A percentile compares a stretch with the other conserved stretches of the same genome.
Evolutionary conservation across 2,797 vertebrate genomes (phyloP).

Genomic region (Remorina albescens): DNA sequence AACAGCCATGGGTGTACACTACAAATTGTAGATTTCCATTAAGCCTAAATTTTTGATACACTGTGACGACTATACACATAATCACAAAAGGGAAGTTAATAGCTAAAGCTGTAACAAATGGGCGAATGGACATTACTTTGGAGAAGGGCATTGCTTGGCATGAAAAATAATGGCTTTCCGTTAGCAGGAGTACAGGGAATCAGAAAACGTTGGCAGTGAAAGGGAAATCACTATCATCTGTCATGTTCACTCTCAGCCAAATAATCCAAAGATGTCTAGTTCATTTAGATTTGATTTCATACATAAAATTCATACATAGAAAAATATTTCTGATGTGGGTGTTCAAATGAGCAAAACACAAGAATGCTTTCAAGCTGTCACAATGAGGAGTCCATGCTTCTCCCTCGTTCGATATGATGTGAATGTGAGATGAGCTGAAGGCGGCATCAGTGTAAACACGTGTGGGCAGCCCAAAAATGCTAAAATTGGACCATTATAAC

Average conservation of each 20-base stretch:
- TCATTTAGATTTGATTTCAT: slow-evolving; percentile 39
- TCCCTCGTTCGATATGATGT: slow-evolving; percentile 20
- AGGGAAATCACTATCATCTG: slow-evolving; percentile 21
- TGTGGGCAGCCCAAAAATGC: slow-evolving; percentile 16
- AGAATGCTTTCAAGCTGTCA: slow-evolving; percentile 59
- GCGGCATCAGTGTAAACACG: slow-evolving; percentile 27
- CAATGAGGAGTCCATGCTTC: slow-evolving; percentile 8
- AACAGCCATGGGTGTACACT: not conserved
- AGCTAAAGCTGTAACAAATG: slow-evolving; percentile 11
- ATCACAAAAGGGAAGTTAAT: not conserved
- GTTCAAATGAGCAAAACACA: slow-evolving; percentile 41
- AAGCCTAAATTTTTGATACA: not conserved
- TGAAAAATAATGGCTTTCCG: slow-evolving; percentile 12
- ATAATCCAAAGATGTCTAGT: slow-evolving; percentile 25
- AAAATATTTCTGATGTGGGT: slow-evolving; percentile 28
- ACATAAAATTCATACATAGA: slow-evolving; percentile 12
- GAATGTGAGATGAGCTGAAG: slow-evolving; percentile 1
- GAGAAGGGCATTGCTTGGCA: slow-evolving; percentile 7
- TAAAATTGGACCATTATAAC: slow-evolving; percentile 6
- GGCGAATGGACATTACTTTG: slow-evolving; percentile 1
- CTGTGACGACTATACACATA: not conserved
- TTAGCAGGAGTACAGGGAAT: not conserved
- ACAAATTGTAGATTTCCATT: not conserved
- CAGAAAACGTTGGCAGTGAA: slow-evolving; percentile 14
- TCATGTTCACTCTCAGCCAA: slow-evolving; percentile 35